phyloP scores from a whole-genome alignment of 2,888 invertebrate species.

The Cantharis lateralis region DNA sequence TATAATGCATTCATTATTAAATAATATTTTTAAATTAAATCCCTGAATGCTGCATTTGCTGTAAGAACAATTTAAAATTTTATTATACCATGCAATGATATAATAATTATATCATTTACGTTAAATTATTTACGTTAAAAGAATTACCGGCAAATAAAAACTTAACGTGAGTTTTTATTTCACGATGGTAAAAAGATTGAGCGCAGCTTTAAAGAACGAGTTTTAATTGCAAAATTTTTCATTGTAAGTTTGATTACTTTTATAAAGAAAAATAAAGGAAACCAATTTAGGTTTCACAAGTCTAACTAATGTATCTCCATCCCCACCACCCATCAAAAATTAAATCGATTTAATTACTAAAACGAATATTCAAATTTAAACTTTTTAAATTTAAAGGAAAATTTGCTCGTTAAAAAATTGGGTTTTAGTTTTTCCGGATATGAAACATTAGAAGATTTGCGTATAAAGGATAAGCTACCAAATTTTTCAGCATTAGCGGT shows the following conservation, averaged over 20 bases:
- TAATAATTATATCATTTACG: too few species aligned
- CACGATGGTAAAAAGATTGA: background rate
- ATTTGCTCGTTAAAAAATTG: background rate
- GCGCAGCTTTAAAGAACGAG: background rate
- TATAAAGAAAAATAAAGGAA: background rate
- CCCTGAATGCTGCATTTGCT: background rate
- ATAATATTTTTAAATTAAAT: too few species aligned
- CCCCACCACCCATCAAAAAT: background rate
- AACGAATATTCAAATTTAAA: background rate
- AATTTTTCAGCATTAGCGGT: slow-evolving; percentile 14
- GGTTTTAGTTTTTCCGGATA: background rate
- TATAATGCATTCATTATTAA: background rate
- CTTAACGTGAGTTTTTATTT: background rate
- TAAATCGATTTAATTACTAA: background rate
- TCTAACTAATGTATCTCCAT: background rate
- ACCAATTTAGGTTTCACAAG: background rate
- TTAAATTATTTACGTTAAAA: background rate
- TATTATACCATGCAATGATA: background rate
- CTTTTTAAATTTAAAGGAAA: background rate
- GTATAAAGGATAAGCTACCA: slow-evolving; percentile 4
- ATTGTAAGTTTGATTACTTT: background rate
- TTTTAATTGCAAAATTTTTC: background rate
- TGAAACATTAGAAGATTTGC: slow-evolving; percentile 4
- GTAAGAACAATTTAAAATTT: background rate
- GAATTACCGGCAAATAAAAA: background rate